Conservation (phyloP, 2,888 invertebrate genomes). For the Folsomia manolachei region DNA sequence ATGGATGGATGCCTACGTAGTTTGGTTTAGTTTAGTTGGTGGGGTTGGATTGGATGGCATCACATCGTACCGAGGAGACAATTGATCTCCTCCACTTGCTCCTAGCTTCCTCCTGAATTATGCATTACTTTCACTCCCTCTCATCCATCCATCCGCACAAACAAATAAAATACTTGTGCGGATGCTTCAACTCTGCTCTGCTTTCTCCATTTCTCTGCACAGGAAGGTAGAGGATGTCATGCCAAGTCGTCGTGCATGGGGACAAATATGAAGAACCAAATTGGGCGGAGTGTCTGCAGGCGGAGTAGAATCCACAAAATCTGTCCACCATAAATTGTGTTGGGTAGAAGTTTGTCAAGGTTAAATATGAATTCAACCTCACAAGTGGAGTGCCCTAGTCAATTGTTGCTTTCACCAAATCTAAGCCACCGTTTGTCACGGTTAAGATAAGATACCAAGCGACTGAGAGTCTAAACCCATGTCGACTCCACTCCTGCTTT, state of each 20-base stretch:
- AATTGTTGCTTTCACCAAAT: not conserved
- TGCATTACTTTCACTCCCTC: not conserved
- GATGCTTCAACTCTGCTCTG: too few relatives aligned
- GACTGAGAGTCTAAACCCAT: too few relatives aligned
- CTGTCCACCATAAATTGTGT: too few relatives aligned
- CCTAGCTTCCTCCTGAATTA: not conserved
- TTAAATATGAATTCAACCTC: not conserved
- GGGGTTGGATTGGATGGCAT: not conserved
- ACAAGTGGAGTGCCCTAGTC: not conserved
- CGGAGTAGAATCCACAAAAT: too few relatives aligned
- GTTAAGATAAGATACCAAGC: too few relatives aligned
- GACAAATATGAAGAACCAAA: too few relatives aligned
- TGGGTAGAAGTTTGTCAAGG: too few relatives aligned
- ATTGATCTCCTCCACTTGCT: not conserved
- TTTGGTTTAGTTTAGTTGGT: too few relatives aligned
- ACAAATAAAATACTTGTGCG: not conserved
- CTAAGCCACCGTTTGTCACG: too few relatives aligned
- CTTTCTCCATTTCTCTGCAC: not conserved
- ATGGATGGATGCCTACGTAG: too few relatives aligned
- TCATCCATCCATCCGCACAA: not conserved
- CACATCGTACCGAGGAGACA: not conserved
- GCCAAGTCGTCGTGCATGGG: too few relatives aligned
- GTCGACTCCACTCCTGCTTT: not conserved
- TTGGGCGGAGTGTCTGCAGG: too few relatives aligned
- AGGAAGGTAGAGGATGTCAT: not conserved